Percentiles rank a stretch among this genome's conserved stretches.
phyloP scores from a whole-genome alignment of 1,140 invertebrate genomes.

The Philopotamus ludificatus region DNA sequence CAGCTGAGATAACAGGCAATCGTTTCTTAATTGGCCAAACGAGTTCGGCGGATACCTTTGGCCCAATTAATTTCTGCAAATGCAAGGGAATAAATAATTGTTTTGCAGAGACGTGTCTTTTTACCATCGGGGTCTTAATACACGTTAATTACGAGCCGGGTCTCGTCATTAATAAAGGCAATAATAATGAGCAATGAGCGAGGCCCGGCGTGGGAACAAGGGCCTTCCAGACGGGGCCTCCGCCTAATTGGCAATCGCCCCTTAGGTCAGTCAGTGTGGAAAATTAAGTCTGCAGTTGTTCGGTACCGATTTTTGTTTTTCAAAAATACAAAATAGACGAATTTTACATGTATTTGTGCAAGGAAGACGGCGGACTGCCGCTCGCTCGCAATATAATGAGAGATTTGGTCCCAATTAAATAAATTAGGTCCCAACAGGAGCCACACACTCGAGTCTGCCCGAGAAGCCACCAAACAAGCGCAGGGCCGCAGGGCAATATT shows the following conservation, averaged over 20 bases:
- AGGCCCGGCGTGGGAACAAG: slow-evolving; percentile 18
- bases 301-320: too few species aligned
- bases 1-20: too few species aligned
- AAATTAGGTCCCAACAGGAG: slow-evolving; percentile 30
- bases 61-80: slow-evolving; percentile 38
- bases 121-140: not conserved
- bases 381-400: slow-evolving; percentile 23
- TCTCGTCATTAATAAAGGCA: slow-evolving; percentile 20
- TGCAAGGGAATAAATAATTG: slow-evolving; percentile 32
- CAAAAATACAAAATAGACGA: too few species aligned
- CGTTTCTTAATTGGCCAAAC: slow-evolving; percentile 35
- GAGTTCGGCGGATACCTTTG: slow-evolving; percentile 22
- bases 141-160: slow-evolving; percentile 22
- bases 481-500: not conserved
- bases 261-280: too few species aligned
- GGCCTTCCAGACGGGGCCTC: not conserved
- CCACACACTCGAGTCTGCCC: slow-evolving; percentile 28
- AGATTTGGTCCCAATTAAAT: slow-evolving; percentile 37
- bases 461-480: not conserved
- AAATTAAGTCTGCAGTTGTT: too few species aligned
- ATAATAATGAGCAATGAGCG: slow-evolving; percentile 24
- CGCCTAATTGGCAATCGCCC: too few species aligned
- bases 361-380: slow-evolving; percentile 1
- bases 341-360: too few species aligned
- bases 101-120: slow-evolving; percentile 20